phyloP scores from a whole-genome alignment of 2,113 vertebrate genomes.

The Oryzias javanicus region DNA sequence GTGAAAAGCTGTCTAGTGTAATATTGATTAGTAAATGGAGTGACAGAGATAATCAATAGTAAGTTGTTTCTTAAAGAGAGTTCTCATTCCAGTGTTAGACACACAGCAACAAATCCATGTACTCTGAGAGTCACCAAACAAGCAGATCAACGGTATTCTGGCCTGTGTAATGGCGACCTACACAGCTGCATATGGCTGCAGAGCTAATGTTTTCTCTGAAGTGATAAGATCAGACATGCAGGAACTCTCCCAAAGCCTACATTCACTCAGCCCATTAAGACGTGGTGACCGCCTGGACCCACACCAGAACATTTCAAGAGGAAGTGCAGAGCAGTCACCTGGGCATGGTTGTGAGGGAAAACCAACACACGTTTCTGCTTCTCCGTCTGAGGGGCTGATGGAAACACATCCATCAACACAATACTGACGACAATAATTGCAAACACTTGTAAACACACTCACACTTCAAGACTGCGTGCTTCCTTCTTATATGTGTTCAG shows the following conservation, averaged over 20 bases:
- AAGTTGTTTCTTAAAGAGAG: neutral
- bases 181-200: conserved; percentile 19
- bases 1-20: conserved; percentile 26
- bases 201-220: conserved; percentile 49
- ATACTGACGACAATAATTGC: conserved; percentile 62
- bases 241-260: conserved; percentile 54
- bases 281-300: conserved; percentile 47
- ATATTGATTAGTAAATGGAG: conserved; percentile 55
- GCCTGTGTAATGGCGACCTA: neutral
- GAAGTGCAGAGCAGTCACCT: conserved; percentile 19
- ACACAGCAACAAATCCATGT: neutral
- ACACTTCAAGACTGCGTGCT: conserved; percentile 14
- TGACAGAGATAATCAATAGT: conserved; percentile 34
- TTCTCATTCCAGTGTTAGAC: conserved; percentile 22
- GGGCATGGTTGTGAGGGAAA: neutral
- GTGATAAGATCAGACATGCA: conserved; percentile 62
- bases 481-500: too few species aligned
- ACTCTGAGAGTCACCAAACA: neutral
- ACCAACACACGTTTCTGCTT: conserved; percentile 1
- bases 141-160: too few species aligned
- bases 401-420: conserved; percentile 75
- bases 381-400: conserved; percentile 16
- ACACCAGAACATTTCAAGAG: conserved; percentile 31
- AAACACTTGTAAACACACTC: conserved; percentile 69
- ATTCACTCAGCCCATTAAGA: conserved; percentile 48